Percentiles rank a stretch among this genome's conserved stretches.
phyloP scores from a whole-genome alignment of 2,888 invertebrate genomes.

The Tetanocera ferruginea region DNA sequence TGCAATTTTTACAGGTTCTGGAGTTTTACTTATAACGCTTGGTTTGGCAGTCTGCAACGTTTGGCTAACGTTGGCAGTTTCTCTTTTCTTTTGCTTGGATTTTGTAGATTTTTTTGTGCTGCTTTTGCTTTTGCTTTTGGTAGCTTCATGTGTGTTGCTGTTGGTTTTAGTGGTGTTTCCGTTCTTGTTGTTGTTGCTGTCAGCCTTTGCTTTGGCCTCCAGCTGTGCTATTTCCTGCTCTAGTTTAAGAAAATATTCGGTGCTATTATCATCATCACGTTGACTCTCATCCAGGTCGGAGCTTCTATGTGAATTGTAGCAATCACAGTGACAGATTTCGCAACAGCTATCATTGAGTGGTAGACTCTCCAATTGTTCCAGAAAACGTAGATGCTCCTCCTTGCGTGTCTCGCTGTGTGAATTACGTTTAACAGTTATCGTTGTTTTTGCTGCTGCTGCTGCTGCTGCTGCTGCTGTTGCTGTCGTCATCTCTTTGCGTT shows the following conservation, averaged over 20 bases:
- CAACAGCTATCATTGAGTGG: constrained; percentile 63
- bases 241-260: neutral
- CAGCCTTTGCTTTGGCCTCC: constrained; percentile 47
- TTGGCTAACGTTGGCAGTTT: constrained; percentile 13
- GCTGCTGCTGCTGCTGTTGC: neutral
- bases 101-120: constrained; percentile 4
- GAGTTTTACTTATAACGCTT: constrained; percentile 36
- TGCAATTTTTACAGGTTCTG: too few relatives aligned
- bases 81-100: neutral
- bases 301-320: constrained; percentile 64
- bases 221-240: constrained; percentile 24
- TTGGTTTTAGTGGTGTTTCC: neutral
- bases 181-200: constrained; percentile 21
- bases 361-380: constrained; percentile 55
- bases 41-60: constrained; percentile 14
- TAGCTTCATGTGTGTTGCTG: neutral
- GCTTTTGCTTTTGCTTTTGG: neutral
- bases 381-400: constrained; percentile 58
- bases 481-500: neutral
- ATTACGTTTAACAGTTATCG: neutral
- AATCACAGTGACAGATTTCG: constrained; percentile 67
- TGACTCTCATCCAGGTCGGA: constrained; percentile 46
- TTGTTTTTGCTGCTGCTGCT: neutral
- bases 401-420: constrained; percentile 51
- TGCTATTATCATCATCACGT: constrained; percentile 41